Evolutionary conservation across 2,888 invertebrate genomes (phyloP).

Genomic region (Oxyscelio sp.): DNA sequence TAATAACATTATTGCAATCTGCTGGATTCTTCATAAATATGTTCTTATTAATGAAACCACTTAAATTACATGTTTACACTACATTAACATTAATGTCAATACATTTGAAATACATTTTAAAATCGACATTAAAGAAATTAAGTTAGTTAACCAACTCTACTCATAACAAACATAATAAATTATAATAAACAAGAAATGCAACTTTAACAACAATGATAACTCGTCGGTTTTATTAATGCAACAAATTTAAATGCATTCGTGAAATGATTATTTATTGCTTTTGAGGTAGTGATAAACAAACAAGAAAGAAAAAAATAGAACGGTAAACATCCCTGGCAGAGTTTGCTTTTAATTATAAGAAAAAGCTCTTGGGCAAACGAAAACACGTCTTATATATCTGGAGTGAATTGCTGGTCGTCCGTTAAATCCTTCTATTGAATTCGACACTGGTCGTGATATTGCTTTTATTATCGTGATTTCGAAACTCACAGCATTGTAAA

Average conservation of each 20-base stretch:
- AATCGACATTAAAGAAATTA: too few relatives aligned
- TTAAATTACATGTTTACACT: too few relatives aligned
- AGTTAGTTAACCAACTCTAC: too few relatives aligned
- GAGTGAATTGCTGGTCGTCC: conserved; percentile 71
- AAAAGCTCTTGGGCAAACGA: conserved; percentile 59
- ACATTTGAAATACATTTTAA: too few relatives aligned
- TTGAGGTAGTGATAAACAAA: too few relatives aligned
- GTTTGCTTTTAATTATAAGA: conserved; percentile 74
- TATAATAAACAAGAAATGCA: too few relatives aligned
- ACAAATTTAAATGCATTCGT: neutral
- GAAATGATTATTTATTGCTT: neutral
- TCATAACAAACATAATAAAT: too few relatives aligned
- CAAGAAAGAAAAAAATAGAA: neutral
- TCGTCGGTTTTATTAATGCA: neutral
- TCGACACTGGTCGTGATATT: conserved; percentile 74
- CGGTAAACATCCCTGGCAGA: conserved; percentile 40
- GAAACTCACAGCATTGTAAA: conserved; percentile 60
- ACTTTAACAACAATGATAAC: too few relatives aligned
- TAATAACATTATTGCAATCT: too few relatives aligned
- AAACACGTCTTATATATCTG: conserved; percentile 69
- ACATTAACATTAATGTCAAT: too few relatives aligned
- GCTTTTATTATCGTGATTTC: conserved; percentile 74
- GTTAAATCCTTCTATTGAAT: conserved; percentile 74
- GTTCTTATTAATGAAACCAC: too few relatives aligned
- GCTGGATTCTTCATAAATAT: too few relatives aligned